A percentile compares a stretch with the other conserved stretches of the same genome.
Conservation (phyloP, 2,888 invertebrate species). For the Acanthacorydalis orientalis region DNA sequence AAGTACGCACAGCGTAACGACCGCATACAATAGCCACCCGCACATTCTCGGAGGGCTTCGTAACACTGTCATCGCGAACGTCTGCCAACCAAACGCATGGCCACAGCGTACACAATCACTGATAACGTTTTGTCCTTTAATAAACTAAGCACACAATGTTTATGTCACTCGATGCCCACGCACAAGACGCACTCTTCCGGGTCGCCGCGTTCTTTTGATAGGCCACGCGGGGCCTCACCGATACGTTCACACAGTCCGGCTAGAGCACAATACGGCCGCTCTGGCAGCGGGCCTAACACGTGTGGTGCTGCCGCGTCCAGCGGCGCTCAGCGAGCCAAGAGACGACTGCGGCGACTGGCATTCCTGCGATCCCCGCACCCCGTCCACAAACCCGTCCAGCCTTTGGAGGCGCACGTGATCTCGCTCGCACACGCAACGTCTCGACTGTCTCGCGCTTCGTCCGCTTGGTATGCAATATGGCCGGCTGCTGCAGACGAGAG, state of each 20-base stretch:
- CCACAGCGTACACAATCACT: no score
- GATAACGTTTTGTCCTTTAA: no score
- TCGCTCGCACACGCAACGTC: constrained; percentile 15
- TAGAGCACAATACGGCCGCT: no score
- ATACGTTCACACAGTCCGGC: no score
- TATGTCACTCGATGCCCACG: constrained; percentile 15
- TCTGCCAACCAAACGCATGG: not conserved
- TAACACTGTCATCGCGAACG: not conserved
- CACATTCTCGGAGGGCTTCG: not conserved
- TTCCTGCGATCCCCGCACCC: constrained; percentile 19
- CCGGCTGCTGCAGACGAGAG: constrained; percentile 19
- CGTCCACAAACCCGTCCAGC: constrained; percentile 25
- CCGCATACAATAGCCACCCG: not conserved
- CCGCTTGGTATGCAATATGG: constrained; percentile 31
- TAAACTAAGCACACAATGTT: constrained; percentile 15
- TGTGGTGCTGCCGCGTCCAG: not conserved
- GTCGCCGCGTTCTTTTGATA: constrained; percentile 26
- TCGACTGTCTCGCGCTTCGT: constrained; percentile 18
- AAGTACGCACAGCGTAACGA: not conserved
- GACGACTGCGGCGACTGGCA: constrained; percentile 2
- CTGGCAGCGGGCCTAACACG: no score
- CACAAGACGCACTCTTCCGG: constrained; percentile 13
- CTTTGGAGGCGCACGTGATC: constrained; percentile 19
- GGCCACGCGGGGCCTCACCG: constrained; percentile 15
- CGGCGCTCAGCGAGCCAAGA: not conserved